Base-by-base conservation (phyloP, 2,797 vertebrate genomes). In the Euphonia xanthogaster region DNA sequence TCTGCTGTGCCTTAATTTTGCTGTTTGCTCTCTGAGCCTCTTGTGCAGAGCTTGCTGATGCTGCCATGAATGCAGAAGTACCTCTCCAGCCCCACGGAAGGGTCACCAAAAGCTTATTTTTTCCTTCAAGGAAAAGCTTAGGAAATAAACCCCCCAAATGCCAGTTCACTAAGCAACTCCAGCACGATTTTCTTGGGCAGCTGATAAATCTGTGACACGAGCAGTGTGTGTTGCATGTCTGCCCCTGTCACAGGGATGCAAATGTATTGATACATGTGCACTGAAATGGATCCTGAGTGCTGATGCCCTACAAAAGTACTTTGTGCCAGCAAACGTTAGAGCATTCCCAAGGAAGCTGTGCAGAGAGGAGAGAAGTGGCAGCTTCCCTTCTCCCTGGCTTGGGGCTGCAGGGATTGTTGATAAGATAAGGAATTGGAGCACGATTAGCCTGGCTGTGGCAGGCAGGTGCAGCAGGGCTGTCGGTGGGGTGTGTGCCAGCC, bases 401-500 rank as follows among this genome's bases (percentile, higher is more conserved):
- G 1, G 9, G 37, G 42, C 17, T n/a, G 28, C 50, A 10, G 60
- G 54, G 58, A 1, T 53, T 48, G 48, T 37, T 80, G 75, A 3
- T 65, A 12, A 74, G 51, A 28, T 31, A 1, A 72, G 66, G 28
- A 15, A 31, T 44, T 44, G 8, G 22, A 50, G 24, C 27, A 63
- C n/a, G n/a, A n/a, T n/a, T n/a, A n/a, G n/a, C 31, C 60, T 65
- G 72, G 35, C 48, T 50, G 2, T 4, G 4, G 11, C 1, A 24
- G 35, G 40, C 44, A 23, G 54, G 2, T 18, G 10, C 12, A 12
- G 30, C 4, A 2, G 53, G 70, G 14, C 13, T 37, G 47, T n/a
- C 3, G 1, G 13, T 8, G 35, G 6, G 22, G 27, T 0, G 3
- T 0, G 3, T 55, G 23, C 28, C 30, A 7, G 27, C 9, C 2